phyloP scores from a whole-genome alignment of 2,113 vertebrate species.

The Neotoma lepida region DNA sequence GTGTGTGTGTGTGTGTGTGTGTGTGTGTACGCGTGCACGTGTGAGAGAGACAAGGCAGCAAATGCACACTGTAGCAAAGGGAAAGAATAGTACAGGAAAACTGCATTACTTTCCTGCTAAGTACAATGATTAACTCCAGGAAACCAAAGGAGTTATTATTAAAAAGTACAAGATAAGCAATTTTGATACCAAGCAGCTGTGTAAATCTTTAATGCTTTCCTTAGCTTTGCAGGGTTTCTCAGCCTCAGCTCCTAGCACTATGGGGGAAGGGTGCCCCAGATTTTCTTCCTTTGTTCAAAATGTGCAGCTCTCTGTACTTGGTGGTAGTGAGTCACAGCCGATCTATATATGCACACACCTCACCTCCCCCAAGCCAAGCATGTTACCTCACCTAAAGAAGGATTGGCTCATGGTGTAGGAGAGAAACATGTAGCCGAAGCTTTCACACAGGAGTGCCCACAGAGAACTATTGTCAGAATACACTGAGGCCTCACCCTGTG shows the following conservation, averaged over 20 bases:
- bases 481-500: background rate
- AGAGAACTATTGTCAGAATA: slow-evolving; percentile 11
- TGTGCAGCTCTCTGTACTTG: slow-evolving; percentile 73
- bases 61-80: background rate
- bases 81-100: slow-evolving; percentile 38
- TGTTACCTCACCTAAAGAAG: slow-evolving; percentile 6
- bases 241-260: slow-evolving; percentile 59
- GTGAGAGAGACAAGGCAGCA: background rate
- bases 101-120: slow-evolving; percentile 68
- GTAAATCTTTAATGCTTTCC: slow-evolving; percentile 81
- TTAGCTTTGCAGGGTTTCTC: slow-evolving; percentile 70
- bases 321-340: slow-evolving; percentile 65
- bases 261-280: slow-evolving; percentile 81
- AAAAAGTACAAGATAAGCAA: slow-evolving; percentile 82
- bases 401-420: background rate
- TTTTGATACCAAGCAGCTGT: slow-evolving; percentile 82
- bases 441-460: slow-evolving; percentile 39
- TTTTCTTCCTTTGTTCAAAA: slow-evolving; percentile 83
- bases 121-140: slow-evolving; percentile 62
- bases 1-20: background rate
- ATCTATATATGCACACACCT: background rate
- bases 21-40: background rate
- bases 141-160: slow-evolving; percentile 80
- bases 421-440: slow-evolving; percentile 5
- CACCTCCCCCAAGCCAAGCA: slow-evolving; percentile 39